Base-by-base conservation (phyloP, 2,888 invertebrate species). In the Endotricha flammealis region DNA sequence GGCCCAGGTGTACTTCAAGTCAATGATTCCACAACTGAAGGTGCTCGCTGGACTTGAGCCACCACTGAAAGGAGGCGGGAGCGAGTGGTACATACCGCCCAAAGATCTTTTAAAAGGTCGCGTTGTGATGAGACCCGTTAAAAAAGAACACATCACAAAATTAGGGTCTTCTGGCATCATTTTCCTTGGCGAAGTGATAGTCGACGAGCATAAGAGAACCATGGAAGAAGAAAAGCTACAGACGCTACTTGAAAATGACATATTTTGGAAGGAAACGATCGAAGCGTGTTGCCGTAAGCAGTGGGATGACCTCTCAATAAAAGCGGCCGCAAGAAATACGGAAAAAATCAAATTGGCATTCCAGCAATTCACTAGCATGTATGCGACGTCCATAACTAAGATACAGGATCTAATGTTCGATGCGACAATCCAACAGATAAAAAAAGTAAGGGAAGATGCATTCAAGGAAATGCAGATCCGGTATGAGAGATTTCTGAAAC, bases 11-110 rank as follows among this genome's bases (percentile, higher is more conserved):
- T 83, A 76, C 44, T 86, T 85, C 44, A 76, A 79, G 33, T 73
- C 73, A 0, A 83, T 85, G 86, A 58, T 47, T 5, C 57, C 60
- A 0, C 72, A 69, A 38, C 49, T 75, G 0, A 80, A 76, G 48
- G 55, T 67, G 1, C 51, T 82, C 1, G 83, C 82, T 1, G 85
- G 85, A 0, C 50, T 86, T 0, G 75, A 81, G 41, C 86, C 86
- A 0, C 59, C 64, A 0, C 52, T 85, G 55, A 68, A 68, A 46
- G 83, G 85, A 4, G 82, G 77, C 1, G 85, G 85, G 0, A 59
- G 27, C 36, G 73, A 78, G 37, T 83, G 83, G 82, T 79, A 59
- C 46, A 50, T 73, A 24, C 71, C 81, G 2, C 81, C 86, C 1
- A 41, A 62, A 23, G 75, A 80, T 1, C 46, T 79, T 1, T 56